Evolutionary conservation across 2,113 vertebrate genomes (phyloP), one percentile per base, ranked within the genome.

Genomic region (Gobius niger): DNA sequence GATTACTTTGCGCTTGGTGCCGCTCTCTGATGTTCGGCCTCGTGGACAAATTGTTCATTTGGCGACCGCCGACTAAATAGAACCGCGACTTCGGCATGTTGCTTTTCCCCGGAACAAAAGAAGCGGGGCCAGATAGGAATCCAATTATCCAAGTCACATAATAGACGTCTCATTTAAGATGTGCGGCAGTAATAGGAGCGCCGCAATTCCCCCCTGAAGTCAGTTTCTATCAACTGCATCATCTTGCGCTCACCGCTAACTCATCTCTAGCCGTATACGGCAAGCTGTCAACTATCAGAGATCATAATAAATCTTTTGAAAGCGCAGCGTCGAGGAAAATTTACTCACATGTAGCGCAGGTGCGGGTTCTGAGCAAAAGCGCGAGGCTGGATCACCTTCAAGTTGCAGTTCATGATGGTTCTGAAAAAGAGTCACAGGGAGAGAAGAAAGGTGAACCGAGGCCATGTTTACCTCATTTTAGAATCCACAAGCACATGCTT

Each of bases 401-500:
- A 94, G 91, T 95, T 96, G 90, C 96, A 97, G 91, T 98, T 98
- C 89, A 93, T 96, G 92, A 98, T 98, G 74, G 96, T 97, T 92
- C 97, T 99, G 91, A 9, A 84, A 90, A 70, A 83, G 70, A 10
- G 66, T 65, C 9, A 52, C 47, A 76, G 47, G 63, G 71, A 34
- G 14, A 83, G 70, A 47, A 68, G 24, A 11, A 67, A 53, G 70
- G 78, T 57, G 69, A 34, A 64, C 12, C 0, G 19, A 41, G 63
- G 15, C 1, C 14, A 60, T 42, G 40, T 60, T 60, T 60, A 60
- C 24, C 24, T 34, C 24, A 24, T 24, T 24, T 24, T 24, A 34
- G 24, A 34, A 2, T 34, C 24, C 24, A 34, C 24, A 34, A 34
- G 24, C 24, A 34, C 24, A 34, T 34, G 24, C 24, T 34, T 3